Percentiles rank a stretch among this genome's conserved stretches.
These are phyloP conservation scores for Sigmodon hispidus DNA, from an alignment of 2,113 vertebrate genomes.

Conservation along the genomic window DNA sequence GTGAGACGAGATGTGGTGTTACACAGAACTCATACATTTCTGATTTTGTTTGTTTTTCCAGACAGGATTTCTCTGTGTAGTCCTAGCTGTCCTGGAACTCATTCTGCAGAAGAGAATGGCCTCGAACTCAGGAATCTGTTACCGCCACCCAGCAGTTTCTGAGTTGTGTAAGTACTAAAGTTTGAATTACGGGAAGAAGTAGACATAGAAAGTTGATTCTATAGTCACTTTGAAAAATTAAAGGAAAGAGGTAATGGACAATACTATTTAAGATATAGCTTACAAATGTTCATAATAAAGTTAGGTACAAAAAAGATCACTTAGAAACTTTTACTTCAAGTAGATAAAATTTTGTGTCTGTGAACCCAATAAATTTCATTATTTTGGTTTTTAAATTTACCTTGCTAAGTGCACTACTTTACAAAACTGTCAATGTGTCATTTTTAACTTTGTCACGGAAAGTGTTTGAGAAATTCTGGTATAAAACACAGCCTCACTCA, in stretches of 20 bases:
- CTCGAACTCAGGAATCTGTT: background rate
- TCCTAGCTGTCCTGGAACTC: background rate
- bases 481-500: background rate
- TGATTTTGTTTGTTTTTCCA: background rate
- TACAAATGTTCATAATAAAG: background rate
- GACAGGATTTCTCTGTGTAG: background rate
- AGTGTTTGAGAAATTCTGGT: background rate
- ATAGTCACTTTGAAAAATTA: background rate
- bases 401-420: slow-evolving; percentile 29
- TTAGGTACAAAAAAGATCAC: background rate
- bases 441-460: background rate
- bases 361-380: slow-evolving; percentile 16
- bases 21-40: background rate
- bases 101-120: background rate
- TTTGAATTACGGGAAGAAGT: background rate
- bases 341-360: background rate
- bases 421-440: background rate
- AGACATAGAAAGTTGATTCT: background rate
- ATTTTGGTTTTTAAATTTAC: background rate
- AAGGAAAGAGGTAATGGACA: background rate
- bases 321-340: background rate
- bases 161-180: background rate
- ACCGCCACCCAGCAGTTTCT: background rate
- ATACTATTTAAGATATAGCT: background rate
- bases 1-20: background rate